These are phyloP conservation scores for Pyxicephalus adspersus DNA, from an alignment of 2,113 vertebrate species.

Conservation along the genomic window DNA sequence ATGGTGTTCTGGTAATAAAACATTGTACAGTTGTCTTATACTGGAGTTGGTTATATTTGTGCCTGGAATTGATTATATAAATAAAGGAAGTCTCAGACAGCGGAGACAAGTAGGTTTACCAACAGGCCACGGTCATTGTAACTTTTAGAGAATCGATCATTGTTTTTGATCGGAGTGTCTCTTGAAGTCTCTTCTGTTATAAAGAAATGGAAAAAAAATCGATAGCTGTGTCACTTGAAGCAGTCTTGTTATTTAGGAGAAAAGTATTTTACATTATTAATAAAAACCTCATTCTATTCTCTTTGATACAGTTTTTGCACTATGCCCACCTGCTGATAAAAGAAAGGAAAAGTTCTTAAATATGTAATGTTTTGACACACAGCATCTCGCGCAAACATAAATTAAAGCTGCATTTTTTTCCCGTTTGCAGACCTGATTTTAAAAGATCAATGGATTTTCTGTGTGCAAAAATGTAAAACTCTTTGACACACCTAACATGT, in stretches of 20 bases:
- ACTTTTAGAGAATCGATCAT: too few relatives aligned
- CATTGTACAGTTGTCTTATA: too few relatives aligned
- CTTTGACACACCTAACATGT: background rate
- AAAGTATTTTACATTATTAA: slow-evolving; percentile 43
- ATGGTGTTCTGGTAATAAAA: too few relatives aligned
- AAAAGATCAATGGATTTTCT: background rate
- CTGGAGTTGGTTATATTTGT: too few relatives aligned
- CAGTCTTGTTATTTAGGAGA: slow-evolving; percentile 4
- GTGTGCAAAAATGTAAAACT: background rate
- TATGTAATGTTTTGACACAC: slow-evolving; percentile 22
- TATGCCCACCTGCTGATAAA: slow-evolving; percentile 19
- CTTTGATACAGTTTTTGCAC: slow-evolving; percentile 29
- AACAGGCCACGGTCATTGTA: too few relatives aligned
- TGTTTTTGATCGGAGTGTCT: too few relatives aligned
- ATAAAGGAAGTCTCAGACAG: too few relatives aligned
- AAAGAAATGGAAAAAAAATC: too few relatives aligned
- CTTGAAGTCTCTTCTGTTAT: too few relatives aligned
- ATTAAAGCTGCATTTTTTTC: slow-evolving; percentile 10
- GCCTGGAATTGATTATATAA: too few relatives aligned
- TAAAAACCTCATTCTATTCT: slow-evolving; percentile 11
- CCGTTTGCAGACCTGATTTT: slow-evolving; percentile 7
- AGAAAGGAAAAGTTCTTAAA: background rate
- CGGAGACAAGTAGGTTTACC: too few relatives aligned
- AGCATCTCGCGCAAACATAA: slow-evolving; percentile 17
- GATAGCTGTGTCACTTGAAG: background rate